Evolutionary conservation across 2,113 vertebrate species (phyloP).

Genomic region (Cygnus buccinator): DNA sequence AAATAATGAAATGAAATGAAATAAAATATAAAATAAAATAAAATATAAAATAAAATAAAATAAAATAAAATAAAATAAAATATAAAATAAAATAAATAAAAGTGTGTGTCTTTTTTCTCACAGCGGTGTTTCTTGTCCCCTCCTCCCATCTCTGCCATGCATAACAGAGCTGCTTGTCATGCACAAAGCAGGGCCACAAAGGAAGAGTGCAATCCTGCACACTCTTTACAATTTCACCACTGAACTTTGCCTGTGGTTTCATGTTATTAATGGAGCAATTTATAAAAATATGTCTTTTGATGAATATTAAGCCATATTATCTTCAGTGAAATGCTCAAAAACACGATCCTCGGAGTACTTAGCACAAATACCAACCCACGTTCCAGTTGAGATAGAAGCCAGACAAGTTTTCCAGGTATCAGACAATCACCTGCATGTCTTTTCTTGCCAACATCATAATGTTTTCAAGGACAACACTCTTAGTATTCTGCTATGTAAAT

Average conservation of each 20-base stretch:
- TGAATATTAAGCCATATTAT: not conserved
- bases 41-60: too few relatives aligned
- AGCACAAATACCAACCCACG: not conserved
- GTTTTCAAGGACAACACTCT: constrained; percentile 9
- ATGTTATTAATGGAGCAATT: not conserved
- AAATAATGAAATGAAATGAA: too few relatives aligned
- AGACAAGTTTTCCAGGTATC: not conserved
- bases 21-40: not conserved
- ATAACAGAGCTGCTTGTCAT: not conserved
- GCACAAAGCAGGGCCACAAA: fast-evolving
- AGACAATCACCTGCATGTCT: not conserved
- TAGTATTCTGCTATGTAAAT: not conserved
- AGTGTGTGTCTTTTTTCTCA: not conserved
- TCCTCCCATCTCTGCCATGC: not conserved
- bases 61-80: too few relatives aligned
- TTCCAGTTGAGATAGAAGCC: not conserved
- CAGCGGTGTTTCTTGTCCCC: not conserved
- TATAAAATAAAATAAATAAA: not conserved
- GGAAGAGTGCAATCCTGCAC: not conserved
- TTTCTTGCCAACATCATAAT: not conserved
- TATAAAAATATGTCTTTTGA: not conserved
- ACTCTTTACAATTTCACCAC: not conserved
- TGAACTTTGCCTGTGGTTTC: not conserved
- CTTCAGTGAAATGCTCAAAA: not conserved
- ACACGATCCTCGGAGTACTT: not conserved